Base-by-base conservation (phyloP, 1,140 invertebrate genomes). In the Phortica variegata region DNA sequence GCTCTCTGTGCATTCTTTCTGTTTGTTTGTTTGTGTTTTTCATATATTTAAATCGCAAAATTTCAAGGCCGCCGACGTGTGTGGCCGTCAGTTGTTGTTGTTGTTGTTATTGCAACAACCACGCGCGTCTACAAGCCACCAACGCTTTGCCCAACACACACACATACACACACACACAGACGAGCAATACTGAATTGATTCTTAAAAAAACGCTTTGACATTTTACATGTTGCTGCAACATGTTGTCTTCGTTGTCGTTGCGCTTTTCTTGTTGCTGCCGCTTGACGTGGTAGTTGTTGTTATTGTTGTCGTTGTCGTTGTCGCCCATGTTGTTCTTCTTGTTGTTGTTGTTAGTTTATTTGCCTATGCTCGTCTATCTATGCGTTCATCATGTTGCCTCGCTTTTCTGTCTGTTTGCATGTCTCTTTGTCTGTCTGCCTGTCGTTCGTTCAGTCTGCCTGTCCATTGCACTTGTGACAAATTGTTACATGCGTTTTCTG, bases 201-300 rank as follows among this genome's bases (percentile, higher is more conserved):
- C 61, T 66, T 65, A 65, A 65, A 65, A 65, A 65, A 59, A n/a
- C n/a, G n/a, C 55, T 49, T 38, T 65, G 62, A 65, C 62, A 61
- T 60, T 55, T 60, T 60, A 69, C 63, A 69, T 58, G 65, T 54
- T 59, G 65, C 56, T 38, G 53, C 53, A 56, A 49, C 56, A 59
- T 65, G 55, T 61, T 69, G 65, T 36, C 16, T 6, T n/a, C 16
- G n/a, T 7, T 17, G 16, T 36, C 34, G 34, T 15, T 38, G 23
- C 17, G 2, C 57, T 59, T 53, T 51, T 52, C 43, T 52, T 54
- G 21, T 38, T 26, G 17, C 40, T 42, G 20, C 26, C 37, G 37
- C 43, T 46, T 47, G 5, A 36, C 34, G 16, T 36, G 6, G 34
- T 7, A n/a, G 6, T 6, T 17, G n/a, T n/a, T n/a, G n/a, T n/a